These are phyloP conservation scores for Cristatella mucedo DNA, from an alignment of 2,888 invertebrate genomes.

Conservation along the genomic window DNA sequence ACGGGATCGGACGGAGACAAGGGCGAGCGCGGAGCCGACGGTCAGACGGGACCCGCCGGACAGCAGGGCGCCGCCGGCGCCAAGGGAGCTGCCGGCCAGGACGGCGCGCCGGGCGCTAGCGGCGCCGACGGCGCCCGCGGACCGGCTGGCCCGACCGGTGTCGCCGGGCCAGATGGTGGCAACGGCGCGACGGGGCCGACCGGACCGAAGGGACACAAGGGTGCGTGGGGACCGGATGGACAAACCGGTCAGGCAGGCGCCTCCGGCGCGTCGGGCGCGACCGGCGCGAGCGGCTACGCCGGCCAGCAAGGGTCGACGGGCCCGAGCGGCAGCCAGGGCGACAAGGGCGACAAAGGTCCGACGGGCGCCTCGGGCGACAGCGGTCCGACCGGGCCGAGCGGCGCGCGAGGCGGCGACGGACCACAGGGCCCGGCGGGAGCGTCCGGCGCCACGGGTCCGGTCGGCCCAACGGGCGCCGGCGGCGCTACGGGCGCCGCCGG, in stretches of 20 bases:
- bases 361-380: slow-evolving; percentile 6
- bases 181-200: slow-evolving; percentile 11
- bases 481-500: no score
- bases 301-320: slow-evolving; percentile 11
- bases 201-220: neutral
- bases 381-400: slow-evolving; percentile 9
- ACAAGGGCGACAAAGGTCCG: slow-evolving; percentile 2
- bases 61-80: slow-evolving; percentile 11
- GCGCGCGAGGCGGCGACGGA: slow-evolving; percentile 9
- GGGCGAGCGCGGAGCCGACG: slow-evolving; percentile 11
- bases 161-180: slow-evolving; percentile 11
- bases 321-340: slow-evolving; percentile 3
- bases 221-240: neutral
- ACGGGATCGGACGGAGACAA: slow-evolving; percentile 10
- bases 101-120: neutral
- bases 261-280: slow-evolving; percentile 9
- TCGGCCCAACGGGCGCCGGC: no score
- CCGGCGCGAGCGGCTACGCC: slow-evolving; percentile 10
- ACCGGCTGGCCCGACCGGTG: slow-evolving; percentile 4
- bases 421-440: slow-evolving; percentile 7
- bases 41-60: slow-evolving; percentile 3
- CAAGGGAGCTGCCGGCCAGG: neutral
- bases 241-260: neutral
- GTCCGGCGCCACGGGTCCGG: slow-evolving; percentile 7
- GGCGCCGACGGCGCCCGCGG: neutral